Base-by-base conservation (phyloP, 2,113 vertebrate species). In the Gallinago media region DNA sequence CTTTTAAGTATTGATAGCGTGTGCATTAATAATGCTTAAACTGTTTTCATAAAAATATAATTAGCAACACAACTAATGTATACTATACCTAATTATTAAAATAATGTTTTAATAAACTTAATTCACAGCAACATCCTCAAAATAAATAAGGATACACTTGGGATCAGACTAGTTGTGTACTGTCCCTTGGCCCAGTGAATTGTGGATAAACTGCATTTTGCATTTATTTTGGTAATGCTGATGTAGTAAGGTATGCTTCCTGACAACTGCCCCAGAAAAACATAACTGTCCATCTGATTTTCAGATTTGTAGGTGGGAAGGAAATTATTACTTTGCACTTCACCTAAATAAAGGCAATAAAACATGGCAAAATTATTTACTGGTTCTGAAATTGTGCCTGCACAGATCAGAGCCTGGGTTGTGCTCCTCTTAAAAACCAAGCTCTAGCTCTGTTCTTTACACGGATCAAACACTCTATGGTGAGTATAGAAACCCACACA, bases 21-120 rank as follows among this genome's bases (percentile, higher is more conserved):
- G 73, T 88, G 27, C 4, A 8, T 95, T 97, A 97, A 95, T 94
- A 97, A 89, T 63, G 66, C 71, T 94, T 88, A 85, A 93, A 85
- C 46, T 87, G 67, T 95, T 97, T 95, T 95, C 75, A 70, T 95
- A 96, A 93, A 85, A 96, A 95, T 86, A 91, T 81, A 94, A 95
- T 95, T 94, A 96, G 78, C 56, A 97, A 85, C 62, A 94, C 29
- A 94, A 94, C 54, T 88, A 81, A 71, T 68, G 55, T 25, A 31
- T 67, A 87, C 44, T 66, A 49, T 6, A 62, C 27, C 4, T 25
- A 73, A 73, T 40, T 55, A 90, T 92, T 87, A 93, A 94, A 93
- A 97, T 87, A 87, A 74, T 8, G 2, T 36, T 55, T 67, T 71
- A 74, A 54, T 47, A 89, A 88, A 42, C 49, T 81, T 81, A 12